Evolutionary conservation across 2,113 vertebrate genomes (phyloP).

Genomic region (Cygnus buccinator): DNA sequence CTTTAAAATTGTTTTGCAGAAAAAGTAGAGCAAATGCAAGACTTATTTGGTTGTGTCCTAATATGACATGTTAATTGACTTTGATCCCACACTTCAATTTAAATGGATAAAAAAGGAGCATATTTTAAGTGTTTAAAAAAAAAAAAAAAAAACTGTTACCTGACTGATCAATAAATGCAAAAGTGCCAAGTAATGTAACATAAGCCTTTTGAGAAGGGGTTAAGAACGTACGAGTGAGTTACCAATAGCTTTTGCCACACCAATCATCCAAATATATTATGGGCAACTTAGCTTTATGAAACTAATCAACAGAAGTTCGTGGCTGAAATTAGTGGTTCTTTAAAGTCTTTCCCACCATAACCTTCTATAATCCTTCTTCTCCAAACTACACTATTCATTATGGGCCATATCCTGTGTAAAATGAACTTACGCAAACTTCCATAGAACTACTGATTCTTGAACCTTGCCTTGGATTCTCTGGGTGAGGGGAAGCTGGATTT

Average conservation of each 20-base stretch:
- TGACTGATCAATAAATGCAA: neutral
- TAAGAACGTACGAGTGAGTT: neutral
- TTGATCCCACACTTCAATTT: neutral
- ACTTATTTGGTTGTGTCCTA: neutral
- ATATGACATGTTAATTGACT: neutral
- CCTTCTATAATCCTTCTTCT: neutral
- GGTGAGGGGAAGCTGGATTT: neutral
- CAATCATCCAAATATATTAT: neutral
- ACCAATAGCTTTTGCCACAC: neutral
- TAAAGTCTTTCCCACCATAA: neutral
- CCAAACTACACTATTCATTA: neutral
- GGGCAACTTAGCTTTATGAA: neutral
- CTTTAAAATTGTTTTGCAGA: neutral
- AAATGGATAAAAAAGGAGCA: neutral
- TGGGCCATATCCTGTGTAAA: neutral
- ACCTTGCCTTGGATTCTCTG: neutral
- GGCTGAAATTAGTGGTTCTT: neutral
- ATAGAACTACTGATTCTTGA: neutral
- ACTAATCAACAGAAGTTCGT: neutral
- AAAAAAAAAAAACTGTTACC: neutral
- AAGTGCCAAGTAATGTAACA: neutral
- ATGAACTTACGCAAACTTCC: neutral
- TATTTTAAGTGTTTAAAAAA: neutral
- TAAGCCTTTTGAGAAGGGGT: neutral
- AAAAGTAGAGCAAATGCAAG: neutral